Evolutionary conservation across 2,113 vertebrate species (phyloP).

Genomic region (Gadus chalcogrammus): DNA sequence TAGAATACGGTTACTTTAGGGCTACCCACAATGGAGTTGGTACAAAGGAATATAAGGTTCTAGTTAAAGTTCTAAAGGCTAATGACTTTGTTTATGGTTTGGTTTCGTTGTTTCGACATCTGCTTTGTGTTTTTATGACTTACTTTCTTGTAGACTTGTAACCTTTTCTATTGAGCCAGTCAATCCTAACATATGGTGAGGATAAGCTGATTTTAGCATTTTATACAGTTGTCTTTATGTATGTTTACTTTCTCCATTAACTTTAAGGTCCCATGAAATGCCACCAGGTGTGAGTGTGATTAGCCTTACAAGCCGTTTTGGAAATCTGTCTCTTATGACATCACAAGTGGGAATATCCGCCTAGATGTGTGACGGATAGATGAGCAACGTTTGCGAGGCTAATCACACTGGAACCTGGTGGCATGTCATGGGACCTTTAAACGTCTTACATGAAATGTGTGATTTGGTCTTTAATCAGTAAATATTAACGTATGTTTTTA

Average conservation of each 20-base stretch:
- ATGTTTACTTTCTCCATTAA: not conserved
- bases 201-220: constrained; percentile 9
- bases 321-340: no score
- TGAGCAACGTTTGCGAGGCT: no score
- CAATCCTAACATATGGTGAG: not conserved
- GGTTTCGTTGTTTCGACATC: constrained; percentile 9
- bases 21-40: not conserved
- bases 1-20: no score
- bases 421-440: not conserved
- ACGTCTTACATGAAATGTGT: not conserved
- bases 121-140: constrained; percentile 13
- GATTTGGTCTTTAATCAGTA: not conserved
- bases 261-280: no score
- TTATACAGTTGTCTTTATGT: not conserved
- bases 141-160: not conserved
- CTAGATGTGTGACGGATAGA: no score
- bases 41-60: not conserved
- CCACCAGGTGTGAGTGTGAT: no score
- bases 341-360: no score
- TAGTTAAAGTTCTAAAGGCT: not conserved
- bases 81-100: constrained; percentile 20
- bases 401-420: no score
- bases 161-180: not conserved
- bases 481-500: not conserved
- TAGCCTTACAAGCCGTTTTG: no score